These are phyloP conservation scores for Phylloscopus collybita DNA, from an alignment of 2,797 vertebrate species.

Conservation along the genomic window DNA sequence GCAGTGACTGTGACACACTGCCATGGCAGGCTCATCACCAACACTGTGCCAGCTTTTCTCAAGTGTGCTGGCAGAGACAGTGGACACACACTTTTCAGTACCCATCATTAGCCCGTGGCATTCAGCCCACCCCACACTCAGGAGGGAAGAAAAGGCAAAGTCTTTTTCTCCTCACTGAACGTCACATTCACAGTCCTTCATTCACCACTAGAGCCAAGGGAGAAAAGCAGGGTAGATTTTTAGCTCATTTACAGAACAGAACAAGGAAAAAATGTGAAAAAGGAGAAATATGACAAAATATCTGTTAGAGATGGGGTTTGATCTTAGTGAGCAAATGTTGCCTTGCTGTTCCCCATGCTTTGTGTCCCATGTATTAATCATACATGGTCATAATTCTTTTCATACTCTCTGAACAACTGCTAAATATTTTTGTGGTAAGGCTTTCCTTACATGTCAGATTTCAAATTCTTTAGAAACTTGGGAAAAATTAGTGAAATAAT, in stretches of 20 bases:
- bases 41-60: neutral
- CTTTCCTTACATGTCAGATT: neutral
- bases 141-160: neutral
- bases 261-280: neutral
- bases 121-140: neutral
- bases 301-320: neutral
- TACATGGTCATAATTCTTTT: neutral
- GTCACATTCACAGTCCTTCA: neutral
- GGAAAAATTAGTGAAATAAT: neutral
- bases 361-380: neutral
- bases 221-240: neutral
- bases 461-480: neutral
- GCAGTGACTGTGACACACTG: neutral
- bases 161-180: neutral
- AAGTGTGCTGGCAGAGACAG: neutral
- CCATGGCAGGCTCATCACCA: neutral
- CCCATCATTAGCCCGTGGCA: neutral
- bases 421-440: neutral
- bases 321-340: neutral
- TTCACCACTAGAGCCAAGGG: fast-evolving
- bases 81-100: no score
- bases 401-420: neutral
- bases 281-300: neutral
- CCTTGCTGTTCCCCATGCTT: neutral
- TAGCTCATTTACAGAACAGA: neutral